Percentiles rank a stretch among this genome's conserved stretches.
Evolutionary conservation across 1,140 invertebrate genomes (phyloP).

Genomic region (Aphaenogaster rudis): DNA sequence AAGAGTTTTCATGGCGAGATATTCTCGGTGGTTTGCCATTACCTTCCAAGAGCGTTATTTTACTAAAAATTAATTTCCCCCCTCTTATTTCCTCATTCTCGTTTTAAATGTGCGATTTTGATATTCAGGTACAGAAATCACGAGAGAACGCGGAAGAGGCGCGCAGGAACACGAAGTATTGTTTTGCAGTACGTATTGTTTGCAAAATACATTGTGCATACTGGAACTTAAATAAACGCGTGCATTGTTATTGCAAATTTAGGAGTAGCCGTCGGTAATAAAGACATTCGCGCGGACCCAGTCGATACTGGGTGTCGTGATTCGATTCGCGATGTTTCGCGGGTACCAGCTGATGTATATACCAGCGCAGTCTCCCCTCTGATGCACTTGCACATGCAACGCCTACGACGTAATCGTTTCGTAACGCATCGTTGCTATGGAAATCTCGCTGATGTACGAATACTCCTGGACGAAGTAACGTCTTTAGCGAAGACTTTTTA

Average conservation of each 20-base stretch:
- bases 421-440: conserved; percentile 27
- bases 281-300: conserved; percentile 8
- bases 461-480: not conserved
- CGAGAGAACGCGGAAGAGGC: no score
- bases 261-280: conserved; percentile 58
- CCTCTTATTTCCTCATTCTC: no score
- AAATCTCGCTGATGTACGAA: not conserved
- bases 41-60: no score
- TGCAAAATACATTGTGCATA: not conserved
- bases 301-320: conserved; percentile 50
- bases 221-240: not conserved
- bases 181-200: not conserved
- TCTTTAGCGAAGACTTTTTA: not conserved
- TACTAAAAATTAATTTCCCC: no score
- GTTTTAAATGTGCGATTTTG: no score
- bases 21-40: no score
- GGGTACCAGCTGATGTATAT: conserved; percentile 58
- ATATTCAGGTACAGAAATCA: not conserved
- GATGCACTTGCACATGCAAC: conserved; percentile 27
- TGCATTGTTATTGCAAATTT: not conserved
- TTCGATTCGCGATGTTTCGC: conserved; percentile 44
- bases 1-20: no score
- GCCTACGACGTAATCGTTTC: conserved; percentile 30
- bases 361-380: not conserved
- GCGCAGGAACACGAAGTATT: not conserved